Evolutionary conservation across 2,888 invertebrate species (phyloP), one percentile per base, ranked within the genome.

Genomic region (Aphidius colemani): DNA sequence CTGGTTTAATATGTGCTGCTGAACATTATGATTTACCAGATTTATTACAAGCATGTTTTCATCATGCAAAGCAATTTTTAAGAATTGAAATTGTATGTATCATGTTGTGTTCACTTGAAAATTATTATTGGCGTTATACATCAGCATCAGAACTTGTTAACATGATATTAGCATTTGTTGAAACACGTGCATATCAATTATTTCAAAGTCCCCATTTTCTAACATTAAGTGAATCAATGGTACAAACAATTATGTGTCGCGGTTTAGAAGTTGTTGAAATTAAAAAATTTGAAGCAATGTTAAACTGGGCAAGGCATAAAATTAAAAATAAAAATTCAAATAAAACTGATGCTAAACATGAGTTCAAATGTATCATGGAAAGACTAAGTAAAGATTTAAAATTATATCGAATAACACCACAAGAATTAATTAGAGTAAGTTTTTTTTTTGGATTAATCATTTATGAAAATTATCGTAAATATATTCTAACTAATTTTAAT

Each of bases 21-120:
- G 96, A 96, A 77, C 96, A 96, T 81, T 96, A 95, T 82, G 96
- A 96, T 83, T 85, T 96, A 66, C 95, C 96, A 0, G 96, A 96
- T 80, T 85, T 96, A 61, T 85, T 96, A 67, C 95, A 96, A 79
- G 96, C 96, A 9, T 96, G 96, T 84, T 96, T 96, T 85, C 96
- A 96, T 80, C 96, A 96, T 77, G 95, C 95, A 74, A 96, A 96
- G 81, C 95, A 96, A 82, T 95, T 95, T 82, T 86, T 96, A 46
- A 88, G 95, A 73, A 93, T 95, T 81, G 95, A 95, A 84, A 93
- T 95, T 77, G 95, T 90, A n/a, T 95, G 95, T 83, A 90, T 90
- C 70, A 96, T 96, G 96, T 86, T 96, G 63, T 93, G 93, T 82
- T 92, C 94, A 51, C 84, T 96, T 79, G 96, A 96, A 83, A 96